Conservation (phyloP, 2,888 invertebrate genomes). For the Spisula subtruncata region DNA sequence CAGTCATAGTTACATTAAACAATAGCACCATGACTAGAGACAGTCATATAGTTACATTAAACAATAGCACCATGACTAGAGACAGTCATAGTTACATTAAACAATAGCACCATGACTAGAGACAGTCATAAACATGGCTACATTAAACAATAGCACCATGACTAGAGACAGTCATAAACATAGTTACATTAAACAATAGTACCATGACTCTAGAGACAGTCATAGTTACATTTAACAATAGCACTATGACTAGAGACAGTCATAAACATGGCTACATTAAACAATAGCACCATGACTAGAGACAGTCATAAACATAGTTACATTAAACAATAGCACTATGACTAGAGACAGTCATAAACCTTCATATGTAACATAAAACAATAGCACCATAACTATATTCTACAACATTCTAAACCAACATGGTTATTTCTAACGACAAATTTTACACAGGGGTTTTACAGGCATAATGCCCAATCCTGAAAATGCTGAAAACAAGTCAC, state of each 20-base stretch:
- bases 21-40: not conserved
- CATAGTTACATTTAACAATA: not conserved
- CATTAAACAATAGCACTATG: not conserved
- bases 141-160: not conserved
- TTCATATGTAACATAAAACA: no score
- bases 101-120: not conserved
- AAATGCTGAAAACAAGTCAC: no score
- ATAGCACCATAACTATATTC: slow-evolving; percentile 15
- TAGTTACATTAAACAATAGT: not conserved
- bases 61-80: not conserved
- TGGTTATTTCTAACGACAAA: not conserved
- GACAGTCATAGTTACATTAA: not conserved
- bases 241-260: not conserved
- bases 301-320: not conserved
- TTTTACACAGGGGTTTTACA: not conserved
- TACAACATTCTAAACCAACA: not conserved
- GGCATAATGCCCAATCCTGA: no score
- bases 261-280: not conserved
- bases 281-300: not conserved
- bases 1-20: not conserved
- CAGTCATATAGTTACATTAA: not conserved
- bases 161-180: not conserved
- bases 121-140: not conserved
- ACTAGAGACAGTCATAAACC: not conserved
- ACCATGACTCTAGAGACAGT: not conserved